phyloP scores from a whole-genome alignment of 2,888 invertebrate species.

The Bimastos eiseni region DNA sequence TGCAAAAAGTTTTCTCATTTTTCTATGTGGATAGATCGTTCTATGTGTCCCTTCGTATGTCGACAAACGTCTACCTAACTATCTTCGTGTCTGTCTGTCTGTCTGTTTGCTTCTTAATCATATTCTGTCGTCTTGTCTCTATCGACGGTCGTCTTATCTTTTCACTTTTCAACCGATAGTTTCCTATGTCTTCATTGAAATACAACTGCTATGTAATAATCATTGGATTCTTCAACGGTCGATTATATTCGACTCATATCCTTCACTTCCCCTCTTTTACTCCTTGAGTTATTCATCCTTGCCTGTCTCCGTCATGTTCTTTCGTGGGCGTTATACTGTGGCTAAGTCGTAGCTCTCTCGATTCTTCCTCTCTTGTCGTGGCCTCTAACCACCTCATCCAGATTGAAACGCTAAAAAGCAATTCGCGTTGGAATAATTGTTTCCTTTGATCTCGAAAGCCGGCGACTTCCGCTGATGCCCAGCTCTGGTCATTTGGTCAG shows the following conservation, averaged over 20 bases:
- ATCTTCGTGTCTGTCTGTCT: neutral
- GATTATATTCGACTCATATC: neutral
- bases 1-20: too few species aligned
- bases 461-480: neutral
- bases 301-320: neutral
- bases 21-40: neutral
- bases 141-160: neutral
- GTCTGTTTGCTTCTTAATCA: neutral
- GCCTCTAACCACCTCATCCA: neutral
- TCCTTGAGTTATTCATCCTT: neutral
- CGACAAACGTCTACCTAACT: neutral
- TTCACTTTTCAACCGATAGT: neutral
- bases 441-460: slow-evolving; percentile 6
- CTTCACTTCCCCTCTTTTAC: neutral
- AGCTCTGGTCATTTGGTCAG: neutral
- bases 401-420: slow-evolving; percentile 6
- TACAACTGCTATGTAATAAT: neutral
- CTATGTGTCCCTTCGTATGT: neutral
- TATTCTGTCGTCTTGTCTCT: neutral
- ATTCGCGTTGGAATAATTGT: neutral
- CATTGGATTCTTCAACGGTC: neutral
- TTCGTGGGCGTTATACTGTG: neutral
- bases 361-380: neutral
- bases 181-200: neutral
- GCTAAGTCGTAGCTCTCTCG: neutral